A percentile compares a stretch with the other conserved stretches of the same genome.
Evolutionary conservation across 2,797 vertebrate species (phyloP).

Genomic region (Triplophysa bombifrons): DNA sequence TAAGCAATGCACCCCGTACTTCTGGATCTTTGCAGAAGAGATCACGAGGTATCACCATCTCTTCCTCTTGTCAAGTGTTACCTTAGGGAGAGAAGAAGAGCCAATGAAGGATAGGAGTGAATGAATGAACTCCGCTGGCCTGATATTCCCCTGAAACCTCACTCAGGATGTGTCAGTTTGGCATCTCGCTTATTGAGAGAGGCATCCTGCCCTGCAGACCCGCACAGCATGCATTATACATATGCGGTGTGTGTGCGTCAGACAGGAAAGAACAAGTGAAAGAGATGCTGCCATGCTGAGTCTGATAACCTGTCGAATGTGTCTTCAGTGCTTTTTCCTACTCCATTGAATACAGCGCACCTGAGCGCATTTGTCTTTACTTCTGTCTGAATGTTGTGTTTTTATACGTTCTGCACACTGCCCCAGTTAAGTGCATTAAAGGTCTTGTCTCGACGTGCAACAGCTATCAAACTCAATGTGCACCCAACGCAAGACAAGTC

Average conservation of each 20-base stretch:
- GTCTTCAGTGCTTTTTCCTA: slow-evolving; percentile 37
- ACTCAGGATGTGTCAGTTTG: slow-evolving; percentile 68
- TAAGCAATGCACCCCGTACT: not conserved
- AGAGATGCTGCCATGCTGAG: slow-evolving; percentile 50
- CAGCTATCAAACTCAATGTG: slow-evolving; percentile 6
- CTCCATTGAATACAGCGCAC: slow-evolving; percentile 30
- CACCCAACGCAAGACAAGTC: not conserved
- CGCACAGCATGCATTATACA: slow-evolving; percentile 76
- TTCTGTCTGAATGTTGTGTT: slow-evolving; percentile 20
- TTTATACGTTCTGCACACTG: slow-evolving; percentile 19
- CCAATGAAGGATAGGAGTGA: slow-evolving; percentile 33
- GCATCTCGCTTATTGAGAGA: slow-evolving; percentile 68
- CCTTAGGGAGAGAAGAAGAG: slow-evolving; percentile 44
- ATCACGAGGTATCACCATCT: slow-evolving; percentile 32
- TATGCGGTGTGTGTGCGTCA: slow-evolving; percentile 54
- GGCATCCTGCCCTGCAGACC: slow-evolving; percentile 68
- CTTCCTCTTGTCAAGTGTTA: slow-evolving; percentile 46
- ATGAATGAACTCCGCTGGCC: slow-evolving; percentile 39
- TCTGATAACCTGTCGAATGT: slow-evolving; percentile 50
- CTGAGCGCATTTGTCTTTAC: slow-evolving; percentile 24
- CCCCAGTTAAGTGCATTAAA: slow-evolving; percentile 28
- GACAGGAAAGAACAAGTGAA: slow-evolving; percentile 30
- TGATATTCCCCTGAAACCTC: slow-evolving; percentile 51
- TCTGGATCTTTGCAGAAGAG: slow-evolving; percentile 2
- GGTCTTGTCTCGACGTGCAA: not conserved